A percentile compares a stretch with the other conserved stretches of the same genome.
Evolutionary conservation across 2,888 invertebrate genomes (phyloP).

Genomic region (Trypoxylon attenuatum): DNA sequence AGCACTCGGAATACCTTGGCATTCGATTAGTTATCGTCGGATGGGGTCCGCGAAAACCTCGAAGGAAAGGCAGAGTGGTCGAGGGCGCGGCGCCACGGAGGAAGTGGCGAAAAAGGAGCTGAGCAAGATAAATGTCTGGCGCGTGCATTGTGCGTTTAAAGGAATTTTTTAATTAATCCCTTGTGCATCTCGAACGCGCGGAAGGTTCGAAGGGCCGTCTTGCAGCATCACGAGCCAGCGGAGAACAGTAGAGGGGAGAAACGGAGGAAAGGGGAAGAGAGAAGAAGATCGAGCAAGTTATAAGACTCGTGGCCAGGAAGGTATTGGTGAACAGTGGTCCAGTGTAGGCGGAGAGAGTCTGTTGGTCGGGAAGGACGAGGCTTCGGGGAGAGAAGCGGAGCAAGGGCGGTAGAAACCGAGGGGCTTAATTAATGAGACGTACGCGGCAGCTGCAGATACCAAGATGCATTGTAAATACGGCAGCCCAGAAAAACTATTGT

Average conservation of each 20-base stretch:
- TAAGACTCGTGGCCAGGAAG: slow-evolving; percentile 7
- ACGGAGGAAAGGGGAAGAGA: background rate
- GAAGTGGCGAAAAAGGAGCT: background rate
- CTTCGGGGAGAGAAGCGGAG: slow-evolving; percentile 13
- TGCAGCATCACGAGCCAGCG: slow-evolving; percentile 39
- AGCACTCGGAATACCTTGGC: no score
- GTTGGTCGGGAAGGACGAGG: slow-evolving; percentile 10
- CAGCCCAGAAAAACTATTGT: slow-evolving; percentile 70
- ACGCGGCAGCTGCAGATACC: slow-evolving; percentile 71
- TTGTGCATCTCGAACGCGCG: slow-evolving; percentile 13
- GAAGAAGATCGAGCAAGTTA: slow-evolving; percentile 13
- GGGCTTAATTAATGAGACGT: slow-evolving; percentile 73
- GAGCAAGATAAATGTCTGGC: slow-evolving; percentile 22
- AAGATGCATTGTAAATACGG: slow-evolving; percentile 70
- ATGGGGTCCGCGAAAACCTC: no score
- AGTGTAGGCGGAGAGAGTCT: slow-evolving; percentile 53
- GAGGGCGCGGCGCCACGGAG: background rate
- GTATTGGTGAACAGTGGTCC: slow-evolving; percentile 43
- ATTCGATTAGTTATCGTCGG: no score
- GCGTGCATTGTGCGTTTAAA: slow-evolving; percentile 25
- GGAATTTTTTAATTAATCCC: slow-evolving; percentile 46
- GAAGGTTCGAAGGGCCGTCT: slow-evolving; percentile 36
- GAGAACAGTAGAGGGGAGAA: background rate
- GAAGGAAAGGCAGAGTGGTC: background rate
- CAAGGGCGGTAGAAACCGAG: slow-evolving; percentile 38